phyloP scores from a whole-genome alignment of 2,888 invertebrate species.

The Gisinianus flammeolus region DNA sequence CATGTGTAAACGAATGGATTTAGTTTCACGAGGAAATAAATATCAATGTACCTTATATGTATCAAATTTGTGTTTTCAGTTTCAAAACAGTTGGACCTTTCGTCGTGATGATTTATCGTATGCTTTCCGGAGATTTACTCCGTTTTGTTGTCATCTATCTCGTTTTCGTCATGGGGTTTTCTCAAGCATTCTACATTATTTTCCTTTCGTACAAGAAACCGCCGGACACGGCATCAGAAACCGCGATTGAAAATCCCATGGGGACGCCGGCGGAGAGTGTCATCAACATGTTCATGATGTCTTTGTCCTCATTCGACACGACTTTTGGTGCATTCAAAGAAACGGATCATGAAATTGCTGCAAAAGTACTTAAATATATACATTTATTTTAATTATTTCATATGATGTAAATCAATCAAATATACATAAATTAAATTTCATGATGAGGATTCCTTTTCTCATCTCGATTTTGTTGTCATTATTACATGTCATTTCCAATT shows the following conservation, averaged over 20 bases:
- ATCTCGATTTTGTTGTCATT: no score
- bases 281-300: constrained; percentile 99
- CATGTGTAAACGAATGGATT: no score
- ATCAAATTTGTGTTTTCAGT: constrained; percentile 69
- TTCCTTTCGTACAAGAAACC: constrained; percentile 87
- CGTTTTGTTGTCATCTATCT: constrained; percentile 95
- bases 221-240: constrained; percentile 66
- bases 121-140: constrained; percentile 95
- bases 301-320: constrained; percentile 93
- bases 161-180: constrained; percentile 96
- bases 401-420: no score
- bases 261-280: constrained; percentile 92
- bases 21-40: not conserved
- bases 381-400: constrained; percentile 12
- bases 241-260: constrained; percentile 73
- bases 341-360: constrained; percentile 85
- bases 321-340: constrained; percentile 89
- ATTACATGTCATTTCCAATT: constrained; percentile 45
- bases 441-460: no score
- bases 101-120: constrained; percentile 99
- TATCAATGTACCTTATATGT: not conserved
- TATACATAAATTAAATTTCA: no score
- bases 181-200: constrained; percentile 93
- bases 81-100: constrained; percentile 98
- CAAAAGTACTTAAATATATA: constrained; percentile 85